Evolutionary conservation across 2,113 vertebrate genomes (phyloP).

Genomic region (Heliornis fulica): DNA sequence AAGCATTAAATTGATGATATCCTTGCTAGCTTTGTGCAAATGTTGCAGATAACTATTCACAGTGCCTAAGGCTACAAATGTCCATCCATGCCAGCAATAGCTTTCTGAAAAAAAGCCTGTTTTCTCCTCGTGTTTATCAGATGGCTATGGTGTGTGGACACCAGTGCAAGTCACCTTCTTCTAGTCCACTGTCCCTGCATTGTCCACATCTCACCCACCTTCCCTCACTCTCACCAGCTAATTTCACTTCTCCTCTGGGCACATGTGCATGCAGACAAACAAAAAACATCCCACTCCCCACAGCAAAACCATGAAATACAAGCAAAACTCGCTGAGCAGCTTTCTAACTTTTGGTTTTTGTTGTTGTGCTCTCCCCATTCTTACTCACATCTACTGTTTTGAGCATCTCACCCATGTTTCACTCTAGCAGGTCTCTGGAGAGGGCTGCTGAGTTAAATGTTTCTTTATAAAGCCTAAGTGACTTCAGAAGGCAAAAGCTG

Average conservation of each 20-base stretch:
- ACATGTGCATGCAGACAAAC: not conserved
- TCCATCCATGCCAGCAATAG: not conserved
- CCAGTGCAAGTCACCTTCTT: not conserved
- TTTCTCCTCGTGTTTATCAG: not conserved
- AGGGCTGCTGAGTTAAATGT: not conserved
- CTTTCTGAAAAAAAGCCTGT: not conserved
- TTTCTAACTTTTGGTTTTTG: not conserved
- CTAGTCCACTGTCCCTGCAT: not conserved
- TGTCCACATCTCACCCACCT: not conserved
- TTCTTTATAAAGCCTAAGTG: not conserved
- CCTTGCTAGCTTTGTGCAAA: not conserved
- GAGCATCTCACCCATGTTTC: accelerated
- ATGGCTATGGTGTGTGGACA: accelerated
- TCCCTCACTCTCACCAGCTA: not conserved
- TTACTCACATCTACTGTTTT: not conserved
- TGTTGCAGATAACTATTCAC: not conserved
- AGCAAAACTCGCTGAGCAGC: not conserved
- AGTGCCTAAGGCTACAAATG: not conserved
- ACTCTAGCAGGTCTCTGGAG: not conserved
- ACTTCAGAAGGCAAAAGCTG: not conserved
- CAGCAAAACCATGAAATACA: not conserved
- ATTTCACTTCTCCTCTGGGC: not conserved
- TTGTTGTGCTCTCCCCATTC: not conserved
- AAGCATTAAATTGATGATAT: not conserved
- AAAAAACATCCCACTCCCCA: not conserved